These are phyloP conservation scores for Apis laboriosa DNA, from an alignment of 1,140 invertebrate genomes.

Conservation along the genomic window DNA sequence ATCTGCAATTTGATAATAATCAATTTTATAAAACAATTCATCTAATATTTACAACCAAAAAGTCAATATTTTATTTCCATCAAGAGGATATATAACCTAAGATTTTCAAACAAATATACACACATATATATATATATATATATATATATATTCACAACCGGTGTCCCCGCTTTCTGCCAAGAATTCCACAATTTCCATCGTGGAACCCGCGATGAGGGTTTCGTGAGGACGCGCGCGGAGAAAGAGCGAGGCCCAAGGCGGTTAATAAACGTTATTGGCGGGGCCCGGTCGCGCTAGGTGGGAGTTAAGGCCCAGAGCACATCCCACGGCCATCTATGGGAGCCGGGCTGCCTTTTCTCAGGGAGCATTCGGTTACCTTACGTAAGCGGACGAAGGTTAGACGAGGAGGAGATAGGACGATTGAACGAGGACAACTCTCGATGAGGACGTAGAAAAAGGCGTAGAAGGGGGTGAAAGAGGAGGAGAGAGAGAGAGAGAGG, in stretches of 20 bases:
- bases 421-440: conserved; percentile 3
- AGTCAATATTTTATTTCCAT: too few species aligned
- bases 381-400: conserved; percentile 44
- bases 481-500: not conserved
- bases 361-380: conserved; percentile 61
- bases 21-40: too few species aligned
- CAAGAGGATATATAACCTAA: too few species aligned
- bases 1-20: too few species aligned
- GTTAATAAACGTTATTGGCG: conserved; percentile 76
- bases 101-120: too few species aligned
- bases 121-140: too few species aligned
- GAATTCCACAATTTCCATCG: conserved; percentile 1
- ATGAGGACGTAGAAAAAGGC: conserved; percentile 30
- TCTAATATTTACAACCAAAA: too few species aligned
- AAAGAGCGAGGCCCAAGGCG: conserved; percentile 25
- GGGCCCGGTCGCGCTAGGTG: conserved; percentile 66
- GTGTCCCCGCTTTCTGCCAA: too few species aligned
- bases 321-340: conserved; percentile 78
- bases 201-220: conserved; percentile 4
- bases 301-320: conserved; percentile 76
- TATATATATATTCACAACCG: too few species aligned
- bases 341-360: conserved; percentile 73
- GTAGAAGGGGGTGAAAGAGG: conserved; percentile 46
- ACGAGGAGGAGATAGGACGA: conserved; percentile 26
- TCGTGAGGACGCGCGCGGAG: conserved; percentile 9